A percentile compares a stretch with the other conserved stretches of the same genome.
These are phyloP conservation scores for Hiodon alosoides DNA, from an alignment of 2,113 vertebrate genomes.

Conservation along the genomic window DNA sequence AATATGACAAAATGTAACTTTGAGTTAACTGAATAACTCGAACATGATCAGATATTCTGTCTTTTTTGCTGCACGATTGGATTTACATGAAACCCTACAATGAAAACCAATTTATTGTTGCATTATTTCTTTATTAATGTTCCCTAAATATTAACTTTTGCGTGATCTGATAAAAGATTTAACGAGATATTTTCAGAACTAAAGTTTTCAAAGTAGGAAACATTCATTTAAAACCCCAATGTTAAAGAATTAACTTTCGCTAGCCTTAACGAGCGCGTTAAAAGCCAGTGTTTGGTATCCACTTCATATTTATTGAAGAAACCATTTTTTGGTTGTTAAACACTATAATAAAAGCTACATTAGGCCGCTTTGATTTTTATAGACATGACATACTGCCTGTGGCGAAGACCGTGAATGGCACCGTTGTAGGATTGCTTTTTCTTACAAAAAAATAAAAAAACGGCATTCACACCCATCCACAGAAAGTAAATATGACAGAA, in stretches of 20 bases:
- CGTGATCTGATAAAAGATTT: too few relatives aligned
- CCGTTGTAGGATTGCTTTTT: conserved; percentile 36
- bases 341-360: conserved; percentile 73
- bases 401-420: conserved; percentile 54
- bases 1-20: too few relatives aligned
- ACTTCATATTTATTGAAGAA: conserved; percentile 59
- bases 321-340: conserved; percentile 65
- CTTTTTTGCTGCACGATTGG: too few relatives aligned
- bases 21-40: too few relatives aligned
- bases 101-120: too few relatives aligned
- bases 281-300: conserved; percentile 46
- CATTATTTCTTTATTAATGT: too few relatives aligned
- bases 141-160: too few relatives aligned
- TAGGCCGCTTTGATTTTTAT: conserved; percentile 73
- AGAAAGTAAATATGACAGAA: conserved; percentile 32
- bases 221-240: neutral
- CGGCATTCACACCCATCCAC: conserved; percentile 32
- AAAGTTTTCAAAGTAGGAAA: neutral
- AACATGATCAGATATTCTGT: too few relatives aligned
- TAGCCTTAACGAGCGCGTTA: conserved; percentile 64
- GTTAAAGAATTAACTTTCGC: conserved; percentile 43
- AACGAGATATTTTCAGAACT: too few relatives aligned
- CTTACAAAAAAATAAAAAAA: conserved; percentile 32
- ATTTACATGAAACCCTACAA: too few relatives aligned
- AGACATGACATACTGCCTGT: conserved; percentile 73